Conservation (phyloP, 1,140 invertebrate genomes). For the Scaptomyza hsui region DNA sequence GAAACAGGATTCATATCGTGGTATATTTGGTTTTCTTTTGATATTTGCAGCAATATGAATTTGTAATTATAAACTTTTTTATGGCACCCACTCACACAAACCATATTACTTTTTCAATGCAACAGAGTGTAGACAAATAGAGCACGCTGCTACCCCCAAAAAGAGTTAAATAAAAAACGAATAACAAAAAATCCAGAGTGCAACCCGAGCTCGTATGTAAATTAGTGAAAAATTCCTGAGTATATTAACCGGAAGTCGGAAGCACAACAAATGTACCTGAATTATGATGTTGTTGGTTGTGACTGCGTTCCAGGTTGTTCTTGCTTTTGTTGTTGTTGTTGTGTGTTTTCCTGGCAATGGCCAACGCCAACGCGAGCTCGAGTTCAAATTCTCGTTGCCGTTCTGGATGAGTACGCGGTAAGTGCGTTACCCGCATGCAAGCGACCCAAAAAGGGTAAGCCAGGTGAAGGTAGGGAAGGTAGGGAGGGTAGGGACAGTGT, state of each 20-base stretch:
- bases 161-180: neutral
- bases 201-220: slow-evolving; percentile 41
- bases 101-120: neutral
- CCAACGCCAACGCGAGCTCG: slow-evolving; percentile 7
- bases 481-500: neutral
- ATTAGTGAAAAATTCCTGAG: slow-evolving; percentile 52
- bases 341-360: slow-evolving; percentile 19
- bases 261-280: slow-evolving; percentile 73
- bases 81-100: neutral
- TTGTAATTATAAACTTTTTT: neutral
- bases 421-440: slow-evolving; percentile 60
- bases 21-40: too few relatives aligned
- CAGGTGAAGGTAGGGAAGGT: neutral
- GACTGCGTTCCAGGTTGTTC: slow-evolving; percentile 16
- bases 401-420: slow-evolving; percentile 74
- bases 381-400: slow-evolving; percentile 28
- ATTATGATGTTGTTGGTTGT: slow-evolving; percentile 63
- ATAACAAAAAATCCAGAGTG: slow-evolving; percentile 15
- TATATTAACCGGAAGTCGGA: slow-evolving; percentile 71
- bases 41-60: too few relatives aligned
- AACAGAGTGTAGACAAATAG: slow-evolving; percentile 1
- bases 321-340: slow-evolving; percentile 11
- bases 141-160: neutral
- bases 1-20: too few relatives aligned
- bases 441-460: slow-evolving; percentile 37